Base-by-base conservation (phyloP, 2,113 vertebrate species). In the Chionodraco myersi region DNA sequence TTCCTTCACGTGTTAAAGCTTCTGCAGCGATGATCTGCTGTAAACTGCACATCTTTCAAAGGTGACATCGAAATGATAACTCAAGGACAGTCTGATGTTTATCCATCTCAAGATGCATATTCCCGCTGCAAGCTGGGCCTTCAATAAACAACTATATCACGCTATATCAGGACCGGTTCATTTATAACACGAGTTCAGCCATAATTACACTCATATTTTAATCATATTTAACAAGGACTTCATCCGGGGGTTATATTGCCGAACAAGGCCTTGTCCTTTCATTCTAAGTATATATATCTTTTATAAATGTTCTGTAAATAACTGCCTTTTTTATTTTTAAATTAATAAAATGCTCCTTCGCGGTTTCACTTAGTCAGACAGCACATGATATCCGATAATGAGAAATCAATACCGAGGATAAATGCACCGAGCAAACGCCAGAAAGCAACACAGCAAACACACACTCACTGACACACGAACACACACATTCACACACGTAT, bases 361-460 rank as follows among this genome's bases (percentile, higher is more conserved):
- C 48, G 5, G 23, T 41, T 62, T 64, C 59, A 54, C 60, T 66
- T 56, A n/a, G 65, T 67, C 68, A 79, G 76, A 72, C 73, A 54
- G 53, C 66, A 76, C 64, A 41, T 59, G 49, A 63, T 56, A 60
- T 1, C 68, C 61, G n/a, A 23, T 78, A 80, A 85, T 87, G 54
- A 56, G 68, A 80, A 82, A 86, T 89, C 75, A 60, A 86, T 81
- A 78, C 6, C 14, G 12, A 72, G n/a, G 18, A 56, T 49, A 78
- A 69, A 54, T 73, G 69, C n/a, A 41, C n/a, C n/a, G 45, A 48
- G 56, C 26, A 58, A 26, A 36, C 59, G 34, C 18, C 41, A 63
- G 56, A 30, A 69, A 58, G 59, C 26, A 15, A 44, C 18, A 26
- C n/a, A 1, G 21, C 12, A 44, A 23, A 54, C 21, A 59, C 26